phyloP scores from a whole-genome alignment of 2,113 vertebrate species.

The Macrotus californicus region DNA sequence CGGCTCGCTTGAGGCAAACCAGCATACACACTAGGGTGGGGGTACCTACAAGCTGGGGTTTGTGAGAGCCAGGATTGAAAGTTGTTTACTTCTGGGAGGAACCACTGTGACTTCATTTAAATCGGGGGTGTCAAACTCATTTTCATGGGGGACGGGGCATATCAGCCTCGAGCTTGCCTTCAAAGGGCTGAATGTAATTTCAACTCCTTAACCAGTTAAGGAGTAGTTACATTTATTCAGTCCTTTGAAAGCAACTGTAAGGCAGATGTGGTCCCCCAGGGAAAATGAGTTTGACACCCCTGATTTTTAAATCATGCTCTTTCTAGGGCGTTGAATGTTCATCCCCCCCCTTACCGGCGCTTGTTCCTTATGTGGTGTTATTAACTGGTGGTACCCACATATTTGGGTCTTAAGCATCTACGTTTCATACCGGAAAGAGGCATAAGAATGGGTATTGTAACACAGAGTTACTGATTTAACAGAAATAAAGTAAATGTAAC shows the following conservation, averaged over 20 bases:
- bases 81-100: not conserved
- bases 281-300: no score
- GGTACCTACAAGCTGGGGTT: not conserved
- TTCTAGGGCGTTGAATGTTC: not conserved
- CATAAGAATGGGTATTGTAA: not conserved
- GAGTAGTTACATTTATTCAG: no score
- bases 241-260: no score
- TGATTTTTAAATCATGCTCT: not conserved
- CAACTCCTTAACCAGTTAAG: no score
- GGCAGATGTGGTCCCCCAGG: no score
- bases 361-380: not conserved
- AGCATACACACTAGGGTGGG: not conserved
- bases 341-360: not conserved
- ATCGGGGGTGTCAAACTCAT: not conserved
- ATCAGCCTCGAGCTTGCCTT: no score
- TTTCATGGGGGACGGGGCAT: no score
- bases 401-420: not conserved
- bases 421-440: not conserved
- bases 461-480: not conserved
- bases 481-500: conserved; percentile 47
- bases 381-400: not conserved
- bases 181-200: no score
- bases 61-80: not conserved
- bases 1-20: not conserved
- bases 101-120: not conserved